Evolutionary conservation across 1,140 invertebrate species (phyloP).

Genomic region (Drosophila tropicalis): DNA sequence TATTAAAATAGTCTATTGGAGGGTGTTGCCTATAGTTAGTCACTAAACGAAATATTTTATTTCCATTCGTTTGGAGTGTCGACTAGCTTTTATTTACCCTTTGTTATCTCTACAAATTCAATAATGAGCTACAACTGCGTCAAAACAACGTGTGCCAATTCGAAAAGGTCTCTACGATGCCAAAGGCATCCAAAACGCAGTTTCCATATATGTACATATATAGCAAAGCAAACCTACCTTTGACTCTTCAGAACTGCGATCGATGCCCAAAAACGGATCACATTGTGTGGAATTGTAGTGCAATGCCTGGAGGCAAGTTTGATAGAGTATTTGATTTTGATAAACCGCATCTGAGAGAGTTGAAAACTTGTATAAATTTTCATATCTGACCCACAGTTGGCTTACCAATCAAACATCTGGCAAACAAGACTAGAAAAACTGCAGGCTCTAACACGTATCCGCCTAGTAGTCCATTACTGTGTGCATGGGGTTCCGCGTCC

Average conservation of each 20-base stretch:
- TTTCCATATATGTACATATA: constrained; percentile 3
- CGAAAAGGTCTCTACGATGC: neutral
- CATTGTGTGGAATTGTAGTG: constrained; percentile 68
- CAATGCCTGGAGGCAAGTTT: constrained; percentile 67
- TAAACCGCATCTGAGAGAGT: constrained; percentile 67
- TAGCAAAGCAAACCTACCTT: constrained; percentile 51
- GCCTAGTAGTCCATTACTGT: neutral
- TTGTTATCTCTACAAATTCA: too few relatives aligned
- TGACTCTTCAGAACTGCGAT: constrained; percentile 62
- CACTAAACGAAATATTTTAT: too few relatives aligned
- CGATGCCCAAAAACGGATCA: constrained; percentile 64
- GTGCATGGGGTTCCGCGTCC: neutral
- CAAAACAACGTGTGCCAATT: neutral
- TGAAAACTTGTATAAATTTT: neutral
- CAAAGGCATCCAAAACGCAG: neutral
- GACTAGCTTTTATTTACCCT: too few relatives aligned
- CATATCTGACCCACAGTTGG: neutral
- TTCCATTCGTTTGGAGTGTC: too few relatives aligned
- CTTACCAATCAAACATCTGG: constrained; percentile 67
- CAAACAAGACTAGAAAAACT: constrained; percentile 73
- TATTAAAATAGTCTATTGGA: too few relatives aligned
- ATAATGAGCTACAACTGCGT: neutral
- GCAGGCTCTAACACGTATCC: constrained; percentile 65
- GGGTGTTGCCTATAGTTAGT: too few relatives aligned
- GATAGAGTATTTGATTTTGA: constrained; percentile 78